Base-by-base conservation (phyloP, 2,797 vertebrate species). In the Cuniculus paca region DNA sequence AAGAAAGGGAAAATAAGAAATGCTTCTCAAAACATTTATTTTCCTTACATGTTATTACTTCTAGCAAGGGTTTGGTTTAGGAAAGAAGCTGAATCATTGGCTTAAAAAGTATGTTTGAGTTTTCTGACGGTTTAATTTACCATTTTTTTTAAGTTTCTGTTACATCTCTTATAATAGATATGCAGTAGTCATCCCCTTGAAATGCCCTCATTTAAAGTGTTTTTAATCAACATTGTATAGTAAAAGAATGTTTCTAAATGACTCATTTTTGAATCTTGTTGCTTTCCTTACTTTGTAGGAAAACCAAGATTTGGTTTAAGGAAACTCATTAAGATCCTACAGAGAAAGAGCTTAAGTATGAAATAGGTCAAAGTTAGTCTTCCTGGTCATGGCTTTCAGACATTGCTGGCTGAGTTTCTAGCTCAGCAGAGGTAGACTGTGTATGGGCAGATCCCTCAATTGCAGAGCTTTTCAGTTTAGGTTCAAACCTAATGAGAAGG, bases 311-410 rank as follows among this genome's bases (percentile, higher is more conserved):
- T 50, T 60, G 6, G 50, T 89, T 92, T 92, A 85, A 85, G 36
- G 56, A 95, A 97, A 88, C 65, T 95, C 96, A 94, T 96, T 97
- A 92, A 96, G 84, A 83, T 88, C 88, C 79, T 90, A 39, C 9
- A 5, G 91, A 95, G 78, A 96, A 74, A 86, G 54, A 95, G 68
- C 10, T 68, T 4, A 3, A 28, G n/a, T 63, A 89, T 80, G 39
- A 98, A 97, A 63, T 86, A 94, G 95, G 89, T 97, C 87, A 83
- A 36, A 90, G 86, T 72, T 52, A 50, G 0, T 65, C 58, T 93
- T 85, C 81, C 75, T 58, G 24, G 48, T 65, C 74, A 54, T 58
- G 56, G 56, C 89, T 90, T 92, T 82, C 48, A 92, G 92, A 87
- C 93, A 42, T 12, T 50, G 56, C 77, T 91, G 79, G 56, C 31